These are phyloP conservation scores for Trachelus tabidus DNA, from an alignment of 2,888 invertebrate genomes.

Conservation along the genomic window DNA sequence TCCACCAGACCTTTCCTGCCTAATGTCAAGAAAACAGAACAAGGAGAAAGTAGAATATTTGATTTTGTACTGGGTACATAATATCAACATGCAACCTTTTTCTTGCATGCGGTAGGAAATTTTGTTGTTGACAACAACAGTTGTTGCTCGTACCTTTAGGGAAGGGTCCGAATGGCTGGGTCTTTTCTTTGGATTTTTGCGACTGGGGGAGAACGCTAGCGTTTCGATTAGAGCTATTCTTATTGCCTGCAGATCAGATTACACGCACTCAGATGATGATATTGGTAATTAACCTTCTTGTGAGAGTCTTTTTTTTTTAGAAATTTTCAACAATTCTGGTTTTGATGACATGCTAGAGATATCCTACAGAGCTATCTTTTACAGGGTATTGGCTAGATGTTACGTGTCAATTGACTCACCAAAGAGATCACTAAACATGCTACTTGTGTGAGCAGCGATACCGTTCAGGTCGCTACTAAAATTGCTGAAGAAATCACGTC, in stretches of 20 bases:
- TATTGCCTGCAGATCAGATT: constrained; percentile 50
- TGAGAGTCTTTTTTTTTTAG: not conserved
- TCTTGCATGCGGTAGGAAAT: not conserved
- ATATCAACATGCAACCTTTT: not conserved
- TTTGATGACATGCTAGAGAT: not conserved
- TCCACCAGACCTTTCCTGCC: constrained; percentile 84
- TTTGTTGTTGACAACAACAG: not conserved
- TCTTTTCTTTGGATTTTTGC: constrained; percentile 67
- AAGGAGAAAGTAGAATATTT: not conserved
- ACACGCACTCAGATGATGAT: not conserved
- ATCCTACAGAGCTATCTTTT: not conserved
- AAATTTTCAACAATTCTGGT: not conserved
- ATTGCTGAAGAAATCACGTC: constrained; percentile 88
- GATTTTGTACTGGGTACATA: not conserved
- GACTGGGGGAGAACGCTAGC: constrained; percentile 62
- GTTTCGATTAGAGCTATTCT: constrained; percentile 62
- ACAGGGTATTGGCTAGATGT: not conserved
- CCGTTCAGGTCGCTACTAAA: constrained; percentile 94
- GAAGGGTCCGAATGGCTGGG: constrained; percentile 79
- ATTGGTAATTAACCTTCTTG: not conserved
- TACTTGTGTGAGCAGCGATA: constrained; percentile 90
- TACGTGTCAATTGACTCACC: constrained; percentile 67
- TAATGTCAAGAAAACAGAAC: constrained; percentile 24
- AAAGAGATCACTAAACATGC: constrained; percentile 95
- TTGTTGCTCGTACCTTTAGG: constrained; percentile 72